These are phyloP conservation scores for Huso huso DNA, from an alignment of 2,797 vertebrate genomes.

Conservation along the genomic window DNA sequence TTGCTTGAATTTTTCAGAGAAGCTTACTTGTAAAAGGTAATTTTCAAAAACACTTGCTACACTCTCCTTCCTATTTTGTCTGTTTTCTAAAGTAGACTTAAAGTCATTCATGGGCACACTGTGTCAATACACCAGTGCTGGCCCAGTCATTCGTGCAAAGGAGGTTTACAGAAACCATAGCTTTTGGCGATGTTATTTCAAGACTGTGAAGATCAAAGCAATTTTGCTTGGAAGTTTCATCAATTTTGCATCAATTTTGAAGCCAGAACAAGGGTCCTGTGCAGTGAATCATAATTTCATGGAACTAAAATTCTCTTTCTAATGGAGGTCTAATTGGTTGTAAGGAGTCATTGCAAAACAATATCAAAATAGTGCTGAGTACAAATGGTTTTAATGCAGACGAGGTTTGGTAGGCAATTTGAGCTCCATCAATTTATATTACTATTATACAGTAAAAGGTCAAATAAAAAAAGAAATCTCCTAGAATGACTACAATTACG, in stretches of 20 bases:
- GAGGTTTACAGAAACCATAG: conserved; percentile 72
- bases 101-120: conserved; percentile 62
- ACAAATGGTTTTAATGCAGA: conserved; percentile 40
- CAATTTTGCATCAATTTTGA: conserved; percentile 73
- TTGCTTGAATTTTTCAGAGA: no score
- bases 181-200: conserved; percentile 65
- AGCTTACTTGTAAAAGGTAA: conserved; percentile 70
- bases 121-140: conserved; percentile 57
- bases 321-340: conserved; percentile 60
- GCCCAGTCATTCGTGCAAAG: conserved; percentile 65
- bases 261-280: conserved; percentile 49
- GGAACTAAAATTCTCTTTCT: conserved; percentile 58
- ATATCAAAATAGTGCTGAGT: conserved; percentile 41
- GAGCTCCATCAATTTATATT: conserved; percentile 64
- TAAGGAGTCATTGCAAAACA: conserved; percentile 46
- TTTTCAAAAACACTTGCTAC: conserved; percentile 68
- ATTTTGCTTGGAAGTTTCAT: conserved; percentile 72
- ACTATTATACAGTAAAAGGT: conserved; percentile 68
- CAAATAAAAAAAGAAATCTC: conserved; percentile 57
- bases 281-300: conserved; percentile 62
- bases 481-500: conserved; percentile 76
- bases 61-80: conserved; percentile 65
- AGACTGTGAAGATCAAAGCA: conserved; percentile 74
- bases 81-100: conserved; percentile 65
- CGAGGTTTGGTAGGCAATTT: conserved; percentile 50